phyloP scores from a whole-genome alignment of 2,113 vertebrate genomes.

The Xenopus tropicalis region UCB_Xtro_10.0 CM004452.2:22801001-22801500 shows the following conservation, averaged over 20 bases:
- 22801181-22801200: conserved; percentile 15
- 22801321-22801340: background rate
- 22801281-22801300: background rate
- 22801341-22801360: background rate
- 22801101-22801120: conserved; percentile 10
- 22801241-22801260: background rate
- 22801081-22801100: background rate
- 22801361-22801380: too few relatives aligned
- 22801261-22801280: conserved; percentile 1
- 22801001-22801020: too few relatives aligned
- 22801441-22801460: too few relatives aligned
- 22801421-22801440: too few relatives aligned
- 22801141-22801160: background rate
- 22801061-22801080: too few relatives aligned
- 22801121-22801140: background rate
- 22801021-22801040: too few relatives aligned
- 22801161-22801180: conserved; percentile 1
- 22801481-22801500: too few relatives aligned
- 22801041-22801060: too few relatives aligned
- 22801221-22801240: background rate
- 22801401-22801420: too few relatives aligned
- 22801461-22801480: too few relatives aligned
- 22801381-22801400: too few relatives aligned
- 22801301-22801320: conserved; percentile 4
- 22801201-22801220: conserved; percentile 22